Evolutionary conservation across 2,888 invertebrate genomes (phyloP).

Genomic region (Gortyna flavago): DNA sequence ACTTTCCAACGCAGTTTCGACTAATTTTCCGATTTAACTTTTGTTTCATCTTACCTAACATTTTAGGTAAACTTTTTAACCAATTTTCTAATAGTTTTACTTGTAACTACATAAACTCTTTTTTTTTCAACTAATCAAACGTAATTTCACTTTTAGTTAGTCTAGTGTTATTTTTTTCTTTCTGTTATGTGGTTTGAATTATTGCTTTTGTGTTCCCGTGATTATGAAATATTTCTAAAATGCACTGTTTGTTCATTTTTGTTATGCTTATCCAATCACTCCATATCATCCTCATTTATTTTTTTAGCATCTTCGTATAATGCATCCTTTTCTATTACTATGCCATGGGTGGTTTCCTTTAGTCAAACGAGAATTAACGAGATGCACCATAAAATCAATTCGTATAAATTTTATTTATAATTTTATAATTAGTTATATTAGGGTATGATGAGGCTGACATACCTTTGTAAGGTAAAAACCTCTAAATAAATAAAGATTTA

Average conservation of each 20-base stretch:
- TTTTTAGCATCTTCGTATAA: not conserved
- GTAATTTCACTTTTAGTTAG: conserved; percentile 23
- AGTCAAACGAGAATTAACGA: not conserved
- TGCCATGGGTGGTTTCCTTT: not conserved
- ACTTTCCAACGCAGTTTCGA: conserved; percentile 45
- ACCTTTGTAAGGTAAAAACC: too few species aligned
- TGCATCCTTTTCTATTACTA: not conserved
- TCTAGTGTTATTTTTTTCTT: not conserved
- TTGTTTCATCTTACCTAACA: conserved; percentile 50
- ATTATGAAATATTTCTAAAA: not conserved
- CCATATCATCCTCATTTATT: too few species aligned
- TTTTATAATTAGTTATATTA: too few species aligned
- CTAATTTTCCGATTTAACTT: conserved; percentile 38
- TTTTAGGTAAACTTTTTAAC: conserved; percentile 5
- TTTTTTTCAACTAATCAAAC: conserved; percentile 19
- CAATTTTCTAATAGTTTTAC: conserved; percentile 11
- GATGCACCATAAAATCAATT: not conserved
- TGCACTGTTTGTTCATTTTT: not conserved
- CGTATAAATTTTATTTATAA: too few species aligned
- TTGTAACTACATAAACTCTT: conserved; percentile 13
- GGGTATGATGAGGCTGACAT: too few species aligned
- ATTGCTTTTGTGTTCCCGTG: not conserved
- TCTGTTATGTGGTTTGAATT: not conserved
- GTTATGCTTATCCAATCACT: too few species aligned
- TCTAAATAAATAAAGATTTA: too few species aligned